These are phyloP conservation scores for Drymonia ruficornis DNA, from an alignment of 2,888 invertebrate genomes.

Conservation along the genomic window DNA sequence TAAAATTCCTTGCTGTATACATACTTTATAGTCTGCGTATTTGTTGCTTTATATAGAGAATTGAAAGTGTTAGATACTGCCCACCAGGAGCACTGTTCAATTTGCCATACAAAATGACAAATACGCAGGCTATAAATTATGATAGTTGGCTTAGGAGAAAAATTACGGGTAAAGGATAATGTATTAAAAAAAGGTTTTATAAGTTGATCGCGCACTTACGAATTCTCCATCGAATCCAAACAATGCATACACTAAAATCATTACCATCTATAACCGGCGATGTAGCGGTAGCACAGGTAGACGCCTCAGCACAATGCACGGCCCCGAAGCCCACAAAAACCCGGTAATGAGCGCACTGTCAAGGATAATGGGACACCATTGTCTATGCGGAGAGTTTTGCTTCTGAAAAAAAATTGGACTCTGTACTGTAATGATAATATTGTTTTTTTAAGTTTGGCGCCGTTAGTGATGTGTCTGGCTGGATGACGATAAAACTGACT, in stretches of 20 bases:
- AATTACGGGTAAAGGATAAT: too few species aligned
- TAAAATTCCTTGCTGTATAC: too few species aligned
- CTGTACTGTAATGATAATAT: constrained; percentile 42
- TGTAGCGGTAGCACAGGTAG: constrained; percentile 73
- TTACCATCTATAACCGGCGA: constrained; percentile 39
- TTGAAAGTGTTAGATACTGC: too few species aligned
- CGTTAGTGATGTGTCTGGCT: constrained; percentile 16
- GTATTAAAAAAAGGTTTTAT: neutral
- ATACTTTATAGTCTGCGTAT: too few species aligned
- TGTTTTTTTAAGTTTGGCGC: constrained; percentile 39
- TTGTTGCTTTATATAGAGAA: too few species aligned
- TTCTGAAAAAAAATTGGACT: constrained; percentile 48
- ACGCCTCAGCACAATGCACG: constrained; percentile 66
- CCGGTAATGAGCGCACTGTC: constrained; percentile 80
- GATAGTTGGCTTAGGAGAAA: too few species aligned
- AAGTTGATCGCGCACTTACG: constrained; percentile 3
- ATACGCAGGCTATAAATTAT: too few species aligned
- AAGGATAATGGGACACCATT: constrained; percentile 71
- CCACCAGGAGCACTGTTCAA: too few species aligned
- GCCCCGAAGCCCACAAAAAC: constrained; percentile 60
- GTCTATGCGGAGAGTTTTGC: constrained; percentile 68
- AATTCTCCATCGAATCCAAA: constrained; percentile 14
- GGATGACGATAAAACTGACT: too few species aligned
- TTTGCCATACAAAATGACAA: too few species aligned
- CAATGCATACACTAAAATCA: constrained; percentile 37